Evolutionary conservation across 2,888 invertebrate species (phyloP), one percentile per base, ranked within the genome.

Genomic region (Tineola bisselliella): DNA sequence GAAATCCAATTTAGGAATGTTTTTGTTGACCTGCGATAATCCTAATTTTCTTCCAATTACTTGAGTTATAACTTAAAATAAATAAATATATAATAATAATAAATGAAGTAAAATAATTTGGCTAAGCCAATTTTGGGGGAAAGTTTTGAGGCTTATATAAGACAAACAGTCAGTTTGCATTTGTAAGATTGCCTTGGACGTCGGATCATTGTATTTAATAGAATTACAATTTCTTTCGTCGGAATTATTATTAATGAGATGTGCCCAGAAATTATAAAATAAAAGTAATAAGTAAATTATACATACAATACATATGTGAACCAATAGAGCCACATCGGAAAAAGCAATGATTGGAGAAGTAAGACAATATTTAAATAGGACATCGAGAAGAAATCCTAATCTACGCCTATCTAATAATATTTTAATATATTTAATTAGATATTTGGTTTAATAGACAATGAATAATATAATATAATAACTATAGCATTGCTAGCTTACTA

Each of bases 371-470:
- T 38, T 38, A n/a, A 13, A 48, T 43, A 43, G 43, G 43, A 48
- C n/a, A 48, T 17, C n/a, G 15, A 5, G 48, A 48, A 15, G 48
- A 10, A 48, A 13, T 17, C 15, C 48, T 17, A 48, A 48, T 15
- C 48, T 48, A 48, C 48, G 48, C 13, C 17, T 48, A 48, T 48
- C n/a, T n/a, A n/a, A n/a, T n/a, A 15, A 13, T 48, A 48, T 48
- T 48, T 43, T n/a, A 43, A 43, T 43, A n/a, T 43, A n/a, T n/a
- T n/a, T n/a, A 48, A 48, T 48, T 48, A 17, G 17, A 48, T 48
- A 48, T 48, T 48, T 48, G 48, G 48, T 48, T n/a, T 48, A 48
- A 17, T 48, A 48, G 17, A 48, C 48, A 48, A 48, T 48, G 48
- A 48, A 48, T 48, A 48, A 17, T 10, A 48, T 48, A 17, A 48